Percentiles rank a stretch among this genome's conserved stretches.
Conservation (phyloP, 1,140 invertebrate genomes). For the Lordiphosa mommai region DNA sequence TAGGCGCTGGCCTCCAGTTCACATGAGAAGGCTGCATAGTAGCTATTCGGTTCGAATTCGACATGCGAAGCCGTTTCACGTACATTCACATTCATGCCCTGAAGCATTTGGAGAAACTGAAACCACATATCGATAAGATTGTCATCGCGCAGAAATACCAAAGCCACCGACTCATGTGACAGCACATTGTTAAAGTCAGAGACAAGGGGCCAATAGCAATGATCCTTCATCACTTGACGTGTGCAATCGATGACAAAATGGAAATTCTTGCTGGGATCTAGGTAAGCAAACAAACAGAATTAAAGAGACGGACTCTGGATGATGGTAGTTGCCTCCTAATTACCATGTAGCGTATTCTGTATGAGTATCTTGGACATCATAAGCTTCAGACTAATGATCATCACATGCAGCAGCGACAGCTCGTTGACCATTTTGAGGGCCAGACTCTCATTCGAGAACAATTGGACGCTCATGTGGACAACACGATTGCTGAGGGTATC, state of each 20-base stretch:
- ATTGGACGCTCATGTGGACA: constrained; percentile 96
- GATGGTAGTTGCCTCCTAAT: constrained; percentile 47
- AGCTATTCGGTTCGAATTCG: constrained; percentile 98
- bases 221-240: constrained; percentile 95
- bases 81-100: constrained; percentile 98
- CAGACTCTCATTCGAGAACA: constrained; percentile 96
- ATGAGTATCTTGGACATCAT: constrained; percentile 97
- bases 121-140: constrained; percentile 96
- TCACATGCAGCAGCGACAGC: constrained; percentile 93
- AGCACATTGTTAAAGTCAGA: constrained; percentile 99
- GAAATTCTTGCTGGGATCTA: constrained; percentile 89
- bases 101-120: constrained; percentile 94
- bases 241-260: constrained; percentile 97
- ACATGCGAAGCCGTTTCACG: constrained; percentile 93
- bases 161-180: constrained; percentile 93
- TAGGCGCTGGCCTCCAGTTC: constrained; percentile 97
- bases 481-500: constrained; percentile 96
- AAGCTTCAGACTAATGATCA: constrained; percentile 94
- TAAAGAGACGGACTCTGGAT: constrained; percentile 26
- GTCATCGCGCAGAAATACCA: constrained; percentile 93
- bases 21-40: constrained; percentile 97
- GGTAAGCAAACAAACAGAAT: neutral
- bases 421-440: constrained; percentile 94
- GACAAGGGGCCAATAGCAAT: constrained; percentile 98
- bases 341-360: constrained; percentile 91